These are phyloP conservation scores for Hylomyscus alleni DNA, from an alignment of 2,797 vertebrate genomes.

Conservation along the genomic window DNA sequence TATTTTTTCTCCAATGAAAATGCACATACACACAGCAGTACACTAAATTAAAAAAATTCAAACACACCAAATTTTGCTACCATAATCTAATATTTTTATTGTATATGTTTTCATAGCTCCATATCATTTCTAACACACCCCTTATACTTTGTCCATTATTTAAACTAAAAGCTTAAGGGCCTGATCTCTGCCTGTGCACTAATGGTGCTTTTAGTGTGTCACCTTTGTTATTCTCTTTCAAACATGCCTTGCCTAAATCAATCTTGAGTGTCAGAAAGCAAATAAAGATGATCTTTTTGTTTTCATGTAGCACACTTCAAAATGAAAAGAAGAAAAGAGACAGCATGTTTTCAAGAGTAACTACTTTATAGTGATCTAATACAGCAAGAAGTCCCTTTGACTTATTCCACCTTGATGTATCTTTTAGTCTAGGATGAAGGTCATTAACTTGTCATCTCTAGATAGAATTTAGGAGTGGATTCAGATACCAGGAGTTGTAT, in stretches of 20 bases:
- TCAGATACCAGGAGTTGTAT: not conserved
- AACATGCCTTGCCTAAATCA: conserved; percentile 63
- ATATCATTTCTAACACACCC: not conserved
- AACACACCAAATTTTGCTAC: not conserved
- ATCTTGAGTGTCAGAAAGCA: conserved; percentile 53
- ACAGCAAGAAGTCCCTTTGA: not conserved
- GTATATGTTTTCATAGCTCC: not conserved
- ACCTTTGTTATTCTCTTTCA: conserved; percentile 55
- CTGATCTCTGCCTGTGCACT: conserved; percentile 36
- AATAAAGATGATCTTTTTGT: not conserved
- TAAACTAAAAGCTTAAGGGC: conserved; percentile 51
- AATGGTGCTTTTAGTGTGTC: conserved; percentile 61
- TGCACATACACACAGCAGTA: not conserved
- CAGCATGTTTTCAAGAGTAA: not conserved
- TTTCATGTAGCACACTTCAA: not conserved
- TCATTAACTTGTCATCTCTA: not conserved
- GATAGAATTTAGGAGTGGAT: not conserved
- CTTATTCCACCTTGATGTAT: conserved; percentile 16
- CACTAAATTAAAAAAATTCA: not conserved
- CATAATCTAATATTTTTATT: conserved; percentile 7
- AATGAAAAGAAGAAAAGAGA: not conserved
- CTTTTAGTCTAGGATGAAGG: not conserved
- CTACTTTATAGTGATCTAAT: not conserved
- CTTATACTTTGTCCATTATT: conserved; percentile 59
- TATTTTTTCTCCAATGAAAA: not conserved